phyloP scores from a whole-genome alignment of 2,797 vertebrate genomes.

The Rhodeus uyekii region DNA sequence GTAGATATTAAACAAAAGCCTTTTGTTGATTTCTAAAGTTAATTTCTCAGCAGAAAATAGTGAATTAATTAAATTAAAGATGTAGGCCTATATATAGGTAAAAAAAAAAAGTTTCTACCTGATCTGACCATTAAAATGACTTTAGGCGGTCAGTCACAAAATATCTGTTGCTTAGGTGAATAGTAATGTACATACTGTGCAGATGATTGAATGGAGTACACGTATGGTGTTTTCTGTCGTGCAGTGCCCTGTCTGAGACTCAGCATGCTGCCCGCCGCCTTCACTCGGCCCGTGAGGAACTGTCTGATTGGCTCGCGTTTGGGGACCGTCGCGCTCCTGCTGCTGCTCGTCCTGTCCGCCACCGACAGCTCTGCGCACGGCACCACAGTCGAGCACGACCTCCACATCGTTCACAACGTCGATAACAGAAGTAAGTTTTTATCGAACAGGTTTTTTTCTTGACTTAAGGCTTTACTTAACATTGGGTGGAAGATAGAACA shows the following conservation, averaged over 20 bases:
- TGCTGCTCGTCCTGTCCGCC: conserved; percentile 78
- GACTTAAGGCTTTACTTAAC: not conserved
- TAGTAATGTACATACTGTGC: not conserved
- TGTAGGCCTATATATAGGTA: not conserved
- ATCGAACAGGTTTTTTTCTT: not conserved
- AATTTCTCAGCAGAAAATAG: not conserved
- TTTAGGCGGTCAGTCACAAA: not conserved
- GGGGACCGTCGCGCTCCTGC: conserved; percentile 72
- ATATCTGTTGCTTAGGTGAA: not conserved
- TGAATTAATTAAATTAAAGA: not conserved
- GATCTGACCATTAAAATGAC: not conserved
- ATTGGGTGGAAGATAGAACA: not conserved
- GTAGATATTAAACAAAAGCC: not conserved
- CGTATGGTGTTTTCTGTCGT: not conserved
- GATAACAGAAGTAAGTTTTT: conserved; percentile 89
- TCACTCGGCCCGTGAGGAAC: conserved; percentile 55
- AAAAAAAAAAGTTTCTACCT: not conserved
- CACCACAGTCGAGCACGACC: conserved; percentile 83
- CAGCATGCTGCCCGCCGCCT: conserved; percentile 70
- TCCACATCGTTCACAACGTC: conserved; percentile 83
- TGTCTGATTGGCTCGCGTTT: conserved; percentile 68
- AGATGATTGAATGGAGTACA: not conserved
- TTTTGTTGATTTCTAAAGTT: not conserved
- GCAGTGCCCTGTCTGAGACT: conserved; percentile 62
- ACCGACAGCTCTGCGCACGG: conserved; percentile 77